Evolutionary conservation across 2,888 invertebrate species (phyloP), one percentile per base, ranked within the genome.

Genomic region (Entomobrya multifasciata): DNA sequence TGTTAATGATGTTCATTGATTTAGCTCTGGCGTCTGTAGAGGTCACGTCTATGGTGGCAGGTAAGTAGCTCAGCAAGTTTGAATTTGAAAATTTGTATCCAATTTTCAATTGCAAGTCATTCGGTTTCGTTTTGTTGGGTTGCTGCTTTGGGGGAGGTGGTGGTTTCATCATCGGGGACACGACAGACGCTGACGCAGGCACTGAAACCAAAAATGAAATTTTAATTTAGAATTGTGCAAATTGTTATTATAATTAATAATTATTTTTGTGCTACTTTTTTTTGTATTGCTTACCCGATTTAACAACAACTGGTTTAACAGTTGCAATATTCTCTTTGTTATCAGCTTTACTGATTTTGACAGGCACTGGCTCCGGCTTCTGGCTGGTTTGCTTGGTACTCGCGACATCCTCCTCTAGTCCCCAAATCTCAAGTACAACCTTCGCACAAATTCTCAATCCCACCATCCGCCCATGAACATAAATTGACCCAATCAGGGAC

Each of bases 401-500:
- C 1, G 3, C 6, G 1, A 2, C n/a, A 10, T 41, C 65, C 3
- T n/a, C 41, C 20, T 72, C 60, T 13, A 79, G 22, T 2, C 67
- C 80, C 80, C 80, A 80, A 3, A 80, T 30, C 15, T 52, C 41
- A 30, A 80, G 44, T 0, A 80, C 80, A 17, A 70, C 25, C 6
- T 67, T 47, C 0, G 55, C 36, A 15, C 52, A 67, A 4, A 15
- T 36, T 17, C 52, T 52, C n/a, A 80, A 22, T 11, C 67, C 80
- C 20, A 55, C 17, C 0, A 25, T 4, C 15, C 49, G 30, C 5
- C 20, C 67, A 20, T 70, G 55, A 27, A 80, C 47, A n/a, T 70
- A 80, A 13, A 67, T 30, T n/a, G 52, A 22, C 10, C 80, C 80
- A 1, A 80, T 80, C 1, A 80, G 6, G 6, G 52, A 17, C 65